Base-by-base conservation (phyloP, 2,888 invertebrate species). In the Macrosiphum euphorbiae region DNA sequence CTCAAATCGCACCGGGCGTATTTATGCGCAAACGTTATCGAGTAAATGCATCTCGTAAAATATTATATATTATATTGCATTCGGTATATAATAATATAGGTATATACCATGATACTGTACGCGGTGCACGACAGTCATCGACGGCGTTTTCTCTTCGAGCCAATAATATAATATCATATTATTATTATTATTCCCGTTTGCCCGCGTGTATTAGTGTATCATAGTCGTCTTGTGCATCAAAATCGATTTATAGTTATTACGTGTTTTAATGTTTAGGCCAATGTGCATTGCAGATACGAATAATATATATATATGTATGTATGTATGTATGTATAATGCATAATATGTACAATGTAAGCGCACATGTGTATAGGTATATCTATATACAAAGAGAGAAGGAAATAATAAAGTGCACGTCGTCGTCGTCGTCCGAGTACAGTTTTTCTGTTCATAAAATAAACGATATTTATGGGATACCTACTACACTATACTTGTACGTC, bases 241-340 rank as follows among this genome's bases (percentile, higher is more conserved):
- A 88, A 92, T 92, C 92, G 92, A 92, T 92, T 92, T 92, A 92
- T 92, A 92, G 92, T 92, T 88, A 92, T 92, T 88, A 92, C 88
- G 67, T 92, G 87, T 88, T 92, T 92, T 78, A 52, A 88, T 52
- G 88, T 92, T 92, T 92, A 88, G 87, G 41, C 87, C 87, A 67
- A 87, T 92, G 35, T 35, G 67, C 47, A 86, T 26, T 86, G 41
- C 44, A 86, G 85, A 86, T 86, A 44, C 47, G 47, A 86, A 86
- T 86, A 50, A 47, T 86, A 86, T 47, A 47, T 55, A 28, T 86
- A 28, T 86, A 28, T 85, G 24, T 67, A 67, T n/a, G 1, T 44
- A 44, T 84, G 84, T 41, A 67, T 58, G 8, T 24, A 78, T 35
- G 78, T 85, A 85, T 44, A 85, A 26, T 85, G 47, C 28, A 86